Conservation (phyloP, 1,140 invertebrate genomes). For the Lasioglossum albipes region DNA sequence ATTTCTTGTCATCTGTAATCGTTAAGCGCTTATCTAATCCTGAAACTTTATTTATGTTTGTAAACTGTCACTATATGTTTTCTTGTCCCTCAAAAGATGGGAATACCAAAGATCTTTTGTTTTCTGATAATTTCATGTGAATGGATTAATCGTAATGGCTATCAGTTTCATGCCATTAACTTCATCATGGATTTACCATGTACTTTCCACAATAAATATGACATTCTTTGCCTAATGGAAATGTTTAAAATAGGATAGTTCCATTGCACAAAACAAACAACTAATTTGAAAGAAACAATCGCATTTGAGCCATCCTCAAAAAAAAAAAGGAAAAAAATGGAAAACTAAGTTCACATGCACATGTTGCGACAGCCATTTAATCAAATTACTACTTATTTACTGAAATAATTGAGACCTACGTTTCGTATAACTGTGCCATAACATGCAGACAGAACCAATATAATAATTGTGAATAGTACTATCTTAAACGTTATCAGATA, state of each 20-base stretch:
- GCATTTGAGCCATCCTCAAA: conserved; percentile 65
- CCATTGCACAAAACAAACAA: conserved; percentile 25
- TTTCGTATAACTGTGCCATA: conserved; percentile 52
- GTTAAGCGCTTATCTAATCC: background rate
- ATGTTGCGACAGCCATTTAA: conserved; percentile 55
- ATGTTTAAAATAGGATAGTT: conserved; percentile 7
- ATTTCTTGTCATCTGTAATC: background rate
- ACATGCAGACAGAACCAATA: conserved; percentile 68
- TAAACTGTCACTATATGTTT: background rate
- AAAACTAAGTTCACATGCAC: conserved; percentile 57
- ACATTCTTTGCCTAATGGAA: background rate
- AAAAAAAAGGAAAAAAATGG: no score
- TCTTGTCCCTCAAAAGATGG: background rate
- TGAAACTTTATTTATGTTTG: background rate
- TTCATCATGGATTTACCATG: background rate
- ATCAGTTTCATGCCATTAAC: background rate
- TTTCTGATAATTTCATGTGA: background rate
- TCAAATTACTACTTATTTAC: conserved; percentile 44
- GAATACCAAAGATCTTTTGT: background rate
- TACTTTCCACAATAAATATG: background rate
- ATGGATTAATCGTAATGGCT: background rate
- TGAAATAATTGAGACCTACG: conserved; percentile 56
- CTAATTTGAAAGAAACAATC: conserved; percentile 43
- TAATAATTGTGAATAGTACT: conserved; percentile 45
- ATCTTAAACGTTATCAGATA: conserved; percentile 43